Evolutionary conservation across 2,113 vertebrate species (phyloP).

Genomic region (Peucedramus taeniatus): DNA sequence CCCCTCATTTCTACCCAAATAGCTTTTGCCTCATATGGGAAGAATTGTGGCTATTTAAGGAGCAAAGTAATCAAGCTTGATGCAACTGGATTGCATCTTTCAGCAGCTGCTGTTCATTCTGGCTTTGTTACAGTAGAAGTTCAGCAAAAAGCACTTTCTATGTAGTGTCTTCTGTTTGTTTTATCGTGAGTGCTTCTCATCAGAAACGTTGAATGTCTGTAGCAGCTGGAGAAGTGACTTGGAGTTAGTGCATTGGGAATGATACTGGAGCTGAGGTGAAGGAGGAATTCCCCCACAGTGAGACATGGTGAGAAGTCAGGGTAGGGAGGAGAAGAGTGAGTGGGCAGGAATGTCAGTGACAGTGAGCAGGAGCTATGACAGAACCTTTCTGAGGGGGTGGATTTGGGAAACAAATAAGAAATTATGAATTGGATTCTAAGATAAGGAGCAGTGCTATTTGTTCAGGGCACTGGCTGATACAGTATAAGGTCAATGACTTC

Average conservation of each 20-base stretch:
- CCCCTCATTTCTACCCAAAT: neutral
- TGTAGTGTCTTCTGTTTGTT: neutral
- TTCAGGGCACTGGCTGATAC: neutral
- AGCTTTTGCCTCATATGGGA: neutral
- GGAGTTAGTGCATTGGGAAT: neutral
- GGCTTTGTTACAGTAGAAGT: neutral
- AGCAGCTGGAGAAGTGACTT: neutral
- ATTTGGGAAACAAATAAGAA: neutral
- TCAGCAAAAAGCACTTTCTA: neutral
- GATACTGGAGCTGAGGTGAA: neutral
- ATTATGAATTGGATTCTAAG: neutral
- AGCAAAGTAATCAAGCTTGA: neutral
- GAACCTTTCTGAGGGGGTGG: neutral
- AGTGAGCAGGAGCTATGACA: neutral
- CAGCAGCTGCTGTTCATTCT: neutral
- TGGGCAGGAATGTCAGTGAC: neutral
- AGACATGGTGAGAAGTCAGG: neutral
- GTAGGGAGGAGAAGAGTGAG: neutral
- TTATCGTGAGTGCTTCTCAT: neutral
- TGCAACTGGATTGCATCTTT: neutral
- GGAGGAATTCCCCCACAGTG: neutral
- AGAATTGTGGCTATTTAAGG: neutral
- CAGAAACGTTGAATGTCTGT: fast-evolving
- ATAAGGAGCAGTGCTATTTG: neutral
- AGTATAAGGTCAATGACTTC: neutral